These are phyloP conservation scores for Ursus arctos DNA, from an alignment of 2,113 vertebrate genomes.

Conservation along the genomic window DNA sequence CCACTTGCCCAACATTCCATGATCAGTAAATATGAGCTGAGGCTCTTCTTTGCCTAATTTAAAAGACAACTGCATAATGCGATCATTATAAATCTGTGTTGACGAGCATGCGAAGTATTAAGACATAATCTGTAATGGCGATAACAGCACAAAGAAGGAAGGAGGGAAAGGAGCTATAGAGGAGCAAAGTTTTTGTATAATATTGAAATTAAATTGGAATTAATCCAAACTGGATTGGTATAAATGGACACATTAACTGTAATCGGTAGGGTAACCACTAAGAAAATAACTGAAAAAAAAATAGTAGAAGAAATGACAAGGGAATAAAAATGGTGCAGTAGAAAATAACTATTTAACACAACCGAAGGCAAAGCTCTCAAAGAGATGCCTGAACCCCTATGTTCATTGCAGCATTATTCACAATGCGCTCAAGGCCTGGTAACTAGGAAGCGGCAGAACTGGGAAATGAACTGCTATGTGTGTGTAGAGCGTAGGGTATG, in stretches of 20 bases:
- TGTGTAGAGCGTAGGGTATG: too few species aligned
- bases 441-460: not conserved
- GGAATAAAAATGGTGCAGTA: not conserved
- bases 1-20: not conserved
- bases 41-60: not conserved
- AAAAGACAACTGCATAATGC: not conserved
- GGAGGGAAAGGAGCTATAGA: not conserved
- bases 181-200: not conserved
- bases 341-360: not conserved
- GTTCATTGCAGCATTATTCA: not conserved
- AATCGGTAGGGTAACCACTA: not conserved
- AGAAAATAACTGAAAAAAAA: not conserved
- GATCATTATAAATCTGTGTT: constrained; percentile 24
- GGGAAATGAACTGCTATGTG: not conserved
- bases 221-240: not conserved
- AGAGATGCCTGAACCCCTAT: not conserved
- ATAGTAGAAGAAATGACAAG: not conserved
- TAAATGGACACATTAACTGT: not conserved
- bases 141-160: not conserved
- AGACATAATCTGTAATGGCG: not conserved
- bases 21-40: not conserved
- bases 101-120: not conserved
- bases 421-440: not conserved
- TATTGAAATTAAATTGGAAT: not conserved
- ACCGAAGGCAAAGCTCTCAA: not conserved